These are phyloP conservation scores for Acholoe squamosa DNA, from an alignment of 2,888 invertebrate genomes.

Conservation along the genomic window DNA sequence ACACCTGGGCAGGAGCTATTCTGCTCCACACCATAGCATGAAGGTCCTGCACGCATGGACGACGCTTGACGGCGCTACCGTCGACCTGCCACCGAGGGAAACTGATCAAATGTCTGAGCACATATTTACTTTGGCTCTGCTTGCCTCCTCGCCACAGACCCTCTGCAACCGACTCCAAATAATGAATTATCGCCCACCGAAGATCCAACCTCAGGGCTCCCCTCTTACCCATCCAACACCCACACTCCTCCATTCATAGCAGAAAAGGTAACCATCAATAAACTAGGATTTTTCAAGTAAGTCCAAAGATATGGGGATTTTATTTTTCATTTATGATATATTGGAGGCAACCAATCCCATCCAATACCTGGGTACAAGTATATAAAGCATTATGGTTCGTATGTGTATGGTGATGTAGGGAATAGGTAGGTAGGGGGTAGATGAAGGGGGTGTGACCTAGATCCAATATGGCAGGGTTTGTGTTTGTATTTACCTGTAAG, in stretches of 20 bases:
- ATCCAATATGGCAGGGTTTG: conserved; percentile 6
- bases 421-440: background rate
- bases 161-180: conserved; percentile 26
- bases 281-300: background rate
- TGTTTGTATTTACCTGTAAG: conserved; percentile 33
- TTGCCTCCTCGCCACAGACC: background rate
- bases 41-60: no score
- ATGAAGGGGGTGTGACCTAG: conserved; percentile 9
- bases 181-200: conserved; percentile 42
- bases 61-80: background rate
- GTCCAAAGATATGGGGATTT: background rate
- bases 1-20: no score
- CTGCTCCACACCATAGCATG: no score
- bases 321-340: background rate
- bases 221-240: background rate
- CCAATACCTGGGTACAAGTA: no score
- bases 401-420: background rate
- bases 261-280: background rate
- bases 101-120: conserved; percentile 43
- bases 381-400: background rate
- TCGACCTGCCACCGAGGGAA: background rate
- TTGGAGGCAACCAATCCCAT: no score
- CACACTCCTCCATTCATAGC: background rate
- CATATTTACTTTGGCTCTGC: conserved; percentile 16
- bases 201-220: background rate